Evolutionary conservation across 2,888 invertebrate genomes (phyloP).

Genomic region (Carpatolechia fugitivella): DNA sequence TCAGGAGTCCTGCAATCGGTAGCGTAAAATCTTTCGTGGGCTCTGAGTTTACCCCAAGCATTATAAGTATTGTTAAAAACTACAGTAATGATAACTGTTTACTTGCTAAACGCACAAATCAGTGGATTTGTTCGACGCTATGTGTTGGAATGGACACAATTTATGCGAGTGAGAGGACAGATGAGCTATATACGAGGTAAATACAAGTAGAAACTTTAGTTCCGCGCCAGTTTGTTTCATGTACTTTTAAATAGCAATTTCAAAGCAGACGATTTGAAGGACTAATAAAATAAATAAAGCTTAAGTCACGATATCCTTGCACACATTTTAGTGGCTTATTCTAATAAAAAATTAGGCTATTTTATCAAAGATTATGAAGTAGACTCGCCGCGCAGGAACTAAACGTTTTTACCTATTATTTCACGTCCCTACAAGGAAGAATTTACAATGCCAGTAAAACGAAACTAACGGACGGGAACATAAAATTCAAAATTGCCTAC

Average conservation of each 20-base stretch:
- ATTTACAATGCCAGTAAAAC: conserved; percentile 48
- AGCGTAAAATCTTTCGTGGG: not conserved
- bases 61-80: conserved; percentile 44
- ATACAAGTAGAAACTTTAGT: conserved; percentile 25
- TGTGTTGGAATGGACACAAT: conserved; percentile 60
- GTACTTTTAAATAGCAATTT: not conserved
- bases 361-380: not conserved
- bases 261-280: not conserved
- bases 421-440: conserved; percentile 33
- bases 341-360: not conserved
- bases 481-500: conserved; percentile 53
- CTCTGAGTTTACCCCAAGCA: not conserved
- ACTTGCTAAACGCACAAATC: conserved; percentile 41
- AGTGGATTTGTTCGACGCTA: conserved; percentile 49
- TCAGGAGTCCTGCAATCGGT: not conserved
- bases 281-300: not conserved
- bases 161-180: conserved; percentile 23
- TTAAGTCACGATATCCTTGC: not conserved
- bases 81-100: conserved; percentile 40
- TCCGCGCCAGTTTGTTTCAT: not conserved
- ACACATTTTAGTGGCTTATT: not conserved
- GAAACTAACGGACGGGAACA: conserved; percentile 74
- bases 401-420: conserved; percentile 21
- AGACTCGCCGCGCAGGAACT: not conserved
- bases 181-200: conserved; percentile 25